phyloP scores from a whole-genome alignment of 2,888 invertebrate species.

The Lobophora halterata region DNA sequence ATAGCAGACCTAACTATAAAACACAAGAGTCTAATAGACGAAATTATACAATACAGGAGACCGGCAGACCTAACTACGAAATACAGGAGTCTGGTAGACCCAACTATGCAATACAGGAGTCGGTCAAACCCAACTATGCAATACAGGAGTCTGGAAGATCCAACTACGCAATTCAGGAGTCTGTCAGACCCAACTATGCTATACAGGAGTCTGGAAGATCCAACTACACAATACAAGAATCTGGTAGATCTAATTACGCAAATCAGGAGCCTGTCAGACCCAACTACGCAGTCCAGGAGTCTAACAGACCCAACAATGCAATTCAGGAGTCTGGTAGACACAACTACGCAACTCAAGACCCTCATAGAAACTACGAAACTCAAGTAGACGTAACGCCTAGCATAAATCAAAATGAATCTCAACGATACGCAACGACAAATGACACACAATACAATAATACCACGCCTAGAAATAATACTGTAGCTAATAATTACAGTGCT shows the following conservation, averaged over 20 bases:
- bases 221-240: too few relatives aligned
- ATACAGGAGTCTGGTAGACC: constrained; percentile 5
- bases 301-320: neutral
- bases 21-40: constrained; percentile 30
- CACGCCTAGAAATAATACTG: constrained; percentile 39
- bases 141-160: constrained; percentile 50
- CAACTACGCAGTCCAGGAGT: constrained; percentile 40
- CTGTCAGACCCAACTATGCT: constrained; percentile 37
- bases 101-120: too few relatives aligned
- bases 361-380: constrained; percentile 22
- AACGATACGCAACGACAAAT: constrained; percentile 39
- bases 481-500: constrained; percentile 43
- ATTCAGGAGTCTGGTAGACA: too few relatives aligned
- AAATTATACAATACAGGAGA: too few relatives aligned
- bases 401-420: constrained; percentile 51
- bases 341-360: constrained; percentile 9
- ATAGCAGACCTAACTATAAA: constrained; percentile 37
- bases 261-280: constrained; percentile 26
- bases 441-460: constrained; percentile 51
- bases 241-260: constrained; percentile 1
- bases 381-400: constrained; percentile 20
- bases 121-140: constrained; percentile 44
- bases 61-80: constrained; percentile 1
- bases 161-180: constrained; percentile 7
- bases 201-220: constrained; percentile 30